phyloP scores from a whole-genome alignment of 2,113 vertebrate species.

The Psittacula cyanocephala region DNA sequence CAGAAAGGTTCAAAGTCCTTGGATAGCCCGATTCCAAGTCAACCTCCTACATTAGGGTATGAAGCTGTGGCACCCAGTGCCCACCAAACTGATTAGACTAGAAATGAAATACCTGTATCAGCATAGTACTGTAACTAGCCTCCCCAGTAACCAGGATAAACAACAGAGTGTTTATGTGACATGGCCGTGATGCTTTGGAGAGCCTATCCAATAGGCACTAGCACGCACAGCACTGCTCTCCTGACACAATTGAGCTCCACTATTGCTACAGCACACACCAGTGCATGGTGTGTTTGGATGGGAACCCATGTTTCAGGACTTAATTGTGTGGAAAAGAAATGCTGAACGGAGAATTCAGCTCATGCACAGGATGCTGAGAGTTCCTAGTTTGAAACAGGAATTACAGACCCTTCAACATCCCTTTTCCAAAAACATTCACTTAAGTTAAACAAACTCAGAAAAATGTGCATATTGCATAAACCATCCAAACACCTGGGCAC shows the following conservation, averaged over 20 bases:
- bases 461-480: background rate
- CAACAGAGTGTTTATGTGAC: fast-evolving
- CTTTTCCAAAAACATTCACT: background rate
- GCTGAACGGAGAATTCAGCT: background rate
- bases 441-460: background rate
- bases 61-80: background rate
- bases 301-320: background rate
- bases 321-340: background rate
- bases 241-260: background rate
- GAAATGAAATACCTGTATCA: background rate
- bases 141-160: background rate
- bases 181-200: fast-evolving
- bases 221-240: background rate
- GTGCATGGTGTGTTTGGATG: fast-evolving
- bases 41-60: background rate
- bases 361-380: background rate
- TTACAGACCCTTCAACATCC: background rate
- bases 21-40: background rate
- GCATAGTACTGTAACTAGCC: background rate
- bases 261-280: fast-evolving
- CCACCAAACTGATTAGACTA: background rate
- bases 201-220: background rate
- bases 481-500: background rate
- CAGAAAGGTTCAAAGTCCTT: background rate
- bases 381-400: background rate